Percentiles rank a stretch among this genome's conserved stretches.
phyloP scores from a whole-genome alignment of 2,113 vertebrate genomes.

The crab-eating macaque (Macaca fascicularis) region T2T-MFA8v1.1 NC_088379.1:158256501-158257000 shows the following conservation, averaged over 20 bases:
- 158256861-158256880: neutral
- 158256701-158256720: neutral
- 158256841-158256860: neutral
- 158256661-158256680: slow-evolving; percentile 44
- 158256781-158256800: neutral
- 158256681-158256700: neutral
- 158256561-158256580: neutral
- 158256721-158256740: neutral
- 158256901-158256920: neutral
- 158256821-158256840: neutral
- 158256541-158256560: neutral
- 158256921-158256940: neutral
- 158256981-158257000: neutral
- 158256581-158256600: neutral
- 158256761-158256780: neutral
- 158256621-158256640: neutral
- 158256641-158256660: neutral
- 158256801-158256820: neutral
- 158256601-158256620: neutral
- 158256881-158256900: neutral
- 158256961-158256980: neutral
- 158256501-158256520: neutral
- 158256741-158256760: neutral
- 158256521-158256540: neutral
- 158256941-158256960: neutral